Base-by-base conservation (phyloP, 1,140 invertebrate genomes). In the Papilio glaucus region DNA sequence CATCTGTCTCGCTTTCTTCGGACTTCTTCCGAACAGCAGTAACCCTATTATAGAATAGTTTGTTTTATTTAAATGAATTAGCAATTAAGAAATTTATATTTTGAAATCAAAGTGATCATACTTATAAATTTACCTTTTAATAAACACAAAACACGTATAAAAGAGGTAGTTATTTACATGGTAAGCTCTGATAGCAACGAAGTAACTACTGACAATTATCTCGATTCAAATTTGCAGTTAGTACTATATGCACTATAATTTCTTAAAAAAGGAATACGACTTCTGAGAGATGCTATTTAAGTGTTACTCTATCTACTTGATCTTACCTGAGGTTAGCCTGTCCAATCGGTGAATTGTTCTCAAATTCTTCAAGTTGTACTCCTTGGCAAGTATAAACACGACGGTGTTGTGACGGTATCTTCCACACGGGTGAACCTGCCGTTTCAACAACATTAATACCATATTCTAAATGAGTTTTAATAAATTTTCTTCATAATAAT, bases 371-470 rank as follows among this genome's bases (percentile, higher is more conserved):
- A 98, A 94, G 89, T 98, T 98, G 90, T 98, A 97, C 92, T 99
- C 98, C 93, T 99, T 99, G 79, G 98, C 98, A 77, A 99, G 95
- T 78, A 99, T 99, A 89, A 98, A 99, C 21, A 98, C 97, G 45
- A 99, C 96, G 10, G 98, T 98, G 91, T 99, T 99, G 93, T 99
- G 98, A 38, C 98, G 95, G 91, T 99, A 99, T 74, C 98, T 95
- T 69, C 98, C 98, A 93, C 98, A 99, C 0, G 99, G 98, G 93
- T 99, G 98, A 62, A 99, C 97, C 98, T 98, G 93, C 49, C 37
- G 61, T 77, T 69, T 37, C 73, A 75, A 76, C 49, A 69, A 41
- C 41, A 71, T 69, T 53, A 75, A 78, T 67, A 75, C 74, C 71
- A 69, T 62, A 77, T 75, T 72, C 77, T 72, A 74, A 26, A 39